Base-by-base conservation (phyloP, 2,888 invertebrate genomes). In the Caenorhabditis parvicauda region DNA sequence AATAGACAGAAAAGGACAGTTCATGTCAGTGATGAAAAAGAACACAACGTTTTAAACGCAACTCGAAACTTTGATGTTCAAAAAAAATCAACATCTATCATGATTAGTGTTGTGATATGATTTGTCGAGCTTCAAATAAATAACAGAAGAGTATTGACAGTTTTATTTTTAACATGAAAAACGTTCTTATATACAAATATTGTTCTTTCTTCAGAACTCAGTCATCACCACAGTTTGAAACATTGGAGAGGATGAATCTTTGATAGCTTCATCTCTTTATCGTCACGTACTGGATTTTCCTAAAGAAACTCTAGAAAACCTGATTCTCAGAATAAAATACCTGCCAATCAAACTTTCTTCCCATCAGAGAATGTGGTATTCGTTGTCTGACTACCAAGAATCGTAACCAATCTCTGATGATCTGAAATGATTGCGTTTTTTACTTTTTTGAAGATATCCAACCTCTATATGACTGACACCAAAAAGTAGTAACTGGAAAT, bases 301-400 rank as follows among this genome's bases (percentile, higher is more conserved):
- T 67, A 43, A 29, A 53, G 42, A 47, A 14, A 25, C 2, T 17
- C 9, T 37, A 39, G 17, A 50, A 55, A 24, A 12, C n/a, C 19
- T 17, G 14, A 37, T 47, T 24, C 24, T 35, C 14, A 35, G 19
- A 21, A 12, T 25, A 14, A 22, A 9, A 25, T n/a, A 71, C 71
- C 59, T 72, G 64, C 74, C 75, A 75, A 43, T 73, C 74, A 37
- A 74, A 71, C 19, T 66, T 67, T 43, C 68, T 56, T 47, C 70
- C 68, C 49, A 74, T 52, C 27, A 76, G 52, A 17, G 72, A 64
- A 57, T 76, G 75, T 17, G 76, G 75, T 27, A 76, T 70, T 38
- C 76, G 61, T 59, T 75, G 75, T 52, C 76, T 67, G 25, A 76
- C 59, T 7, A 76, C 64, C 25, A 76, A 61, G 61, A 75, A 73